Conservation (phyloP, 2,888 invertebrate species). For the Lobophora halterata region DNA sequence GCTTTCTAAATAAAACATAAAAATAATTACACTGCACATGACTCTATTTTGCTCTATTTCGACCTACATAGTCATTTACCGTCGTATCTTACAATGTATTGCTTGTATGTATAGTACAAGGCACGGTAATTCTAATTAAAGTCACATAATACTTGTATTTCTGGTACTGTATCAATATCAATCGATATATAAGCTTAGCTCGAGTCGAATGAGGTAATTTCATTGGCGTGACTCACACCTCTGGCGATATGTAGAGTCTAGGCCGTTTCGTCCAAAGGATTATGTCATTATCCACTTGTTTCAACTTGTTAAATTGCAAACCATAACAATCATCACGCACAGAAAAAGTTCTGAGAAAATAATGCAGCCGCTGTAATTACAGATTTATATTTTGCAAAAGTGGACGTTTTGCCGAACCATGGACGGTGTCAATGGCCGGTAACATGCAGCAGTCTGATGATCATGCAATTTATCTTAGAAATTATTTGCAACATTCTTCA, state of each 20-base stretch:
- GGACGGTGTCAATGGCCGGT: conserved; percentile 27
- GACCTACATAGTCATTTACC: conserved; percentile 3
- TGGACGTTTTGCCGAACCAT: conserved; percentile 27
- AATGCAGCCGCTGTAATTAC: conserved; percentile 34
- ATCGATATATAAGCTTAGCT: conserved; percentile 34
- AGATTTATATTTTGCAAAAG: conserved; percentile 29
- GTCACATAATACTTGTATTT: conserved; percentile 14
- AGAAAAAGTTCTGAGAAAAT: conserved; percentile 37
- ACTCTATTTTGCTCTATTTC: conserved; percentile 5
- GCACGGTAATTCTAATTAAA: not conserved
- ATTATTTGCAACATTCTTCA: conserved; percentile 2
- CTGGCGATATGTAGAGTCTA: conserved; percentile 52
- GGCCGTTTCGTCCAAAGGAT: conserved; percentile 47
- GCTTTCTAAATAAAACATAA: conserved; percentile 3
- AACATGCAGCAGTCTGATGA: conserved; percentile 12
- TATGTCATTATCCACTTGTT: conserved; percentile 67
- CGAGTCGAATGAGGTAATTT: conserved; percentile 40
- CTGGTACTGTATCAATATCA: conserved; percentile 23
- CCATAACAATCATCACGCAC: conserved; percentile 44
- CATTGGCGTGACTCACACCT: conserved; percentile 56
- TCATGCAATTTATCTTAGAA: conserved; percentile 3
- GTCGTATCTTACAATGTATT: not conserved
- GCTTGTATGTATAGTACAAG: not conserved
- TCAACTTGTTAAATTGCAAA: conserved; percentile 51
- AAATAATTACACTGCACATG: conserved; percentile 4